Evolutionary conservation across 2,113 vertebrate species (phyloP).

Genomic region (Pardalotus punctatus): DNA sequence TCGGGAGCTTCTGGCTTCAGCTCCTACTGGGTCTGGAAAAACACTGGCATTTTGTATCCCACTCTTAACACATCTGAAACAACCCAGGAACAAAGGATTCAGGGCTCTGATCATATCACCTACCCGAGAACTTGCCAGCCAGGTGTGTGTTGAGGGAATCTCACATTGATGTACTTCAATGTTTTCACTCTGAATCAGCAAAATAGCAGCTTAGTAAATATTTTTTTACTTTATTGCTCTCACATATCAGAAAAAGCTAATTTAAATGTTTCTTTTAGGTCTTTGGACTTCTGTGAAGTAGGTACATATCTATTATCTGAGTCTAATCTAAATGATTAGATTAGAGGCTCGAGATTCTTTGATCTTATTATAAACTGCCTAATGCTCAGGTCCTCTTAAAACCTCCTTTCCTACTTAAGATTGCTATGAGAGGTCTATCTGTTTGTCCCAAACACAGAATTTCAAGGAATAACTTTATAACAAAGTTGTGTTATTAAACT

Average conservation of each 20-base stretch:
- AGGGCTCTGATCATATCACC: conserved; percentile 91
- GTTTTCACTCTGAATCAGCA: neutral
- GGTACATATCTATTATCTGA: neutral
- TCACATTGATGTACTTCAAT: accelerated
- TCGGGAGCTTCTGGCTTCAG: conserved; percentile 92
- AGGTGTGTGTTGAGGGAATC: conserved; percentile 71
- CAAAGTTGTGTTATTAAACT: neutral
- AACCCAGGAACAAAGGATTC: conserved; percentile 91
- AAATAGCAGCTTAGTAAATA: neutral
- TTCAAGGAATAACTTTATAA: neutral
- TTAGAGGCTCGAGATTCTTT: neutral
- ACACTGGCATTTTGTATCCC: conserved; percentile 94
- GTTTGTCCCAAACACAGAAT: neutral
- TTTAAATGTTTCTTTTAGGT: neutral
- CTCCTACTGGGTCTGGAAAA: conserved; percentile 95
- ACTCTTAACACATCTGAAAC: conserved; percentile 84
- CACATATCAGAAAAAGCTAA: neutral
- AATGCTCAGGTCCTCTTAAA: neutral
- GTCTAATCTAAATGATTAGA: neutral
- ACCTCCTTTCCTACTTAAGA: neutral
- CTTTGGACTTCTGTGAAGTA: neutral
- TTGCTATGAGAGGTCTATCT: neutral
- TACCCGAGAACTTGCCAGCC: conserved; percentile 91
- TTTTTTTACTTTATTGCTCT: neutral
- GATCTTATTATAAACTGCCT: neutral